phyloP scores from a whole-genome alignment of 2,888 invertebrate genomes.

The Elmis aenea region DNA sequence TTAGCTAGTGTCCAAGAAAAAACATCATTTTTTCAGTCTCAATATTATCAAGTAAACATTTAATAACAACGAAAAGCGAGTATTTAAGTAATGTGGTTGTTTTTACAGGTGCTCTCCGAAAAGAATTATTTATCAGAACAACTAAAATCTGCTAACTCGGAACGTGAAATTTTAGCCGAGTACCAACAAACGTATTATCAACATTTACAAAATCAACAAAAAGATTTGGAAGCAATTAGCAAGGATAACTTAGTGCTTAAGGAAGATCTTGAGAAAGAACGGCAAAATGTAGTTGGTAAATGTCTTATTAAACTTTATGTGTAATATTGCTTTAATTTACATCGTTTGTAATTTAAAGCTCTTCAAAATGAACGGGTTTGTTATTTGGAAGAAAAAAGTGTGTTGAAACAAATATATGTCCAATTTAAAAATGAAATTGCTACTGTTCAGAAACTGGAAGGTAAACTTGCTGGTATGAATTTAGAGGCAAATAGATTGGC shows the following conservation, averaged over 20 bases:
- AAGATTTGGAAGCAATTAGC: slow-evolving; percentile 29
- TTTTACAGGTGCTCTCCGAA: slow-evolving; percentile 23
- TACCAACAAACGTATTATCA: slow-evolving; percentile 28
- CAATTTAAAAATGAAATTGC: slow-evolving; percentile 36
- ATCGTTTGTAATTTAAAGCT: slow-evolving; percentile 23
- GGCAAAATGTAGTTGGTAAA: slow-evolving; percentile 31
- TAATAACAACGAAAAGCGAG: too few relatives aligned
- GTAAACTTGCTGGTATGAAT: slow-evolving; percentile 33
- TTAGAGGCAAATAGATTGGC: slow-evolving; percentile 39
- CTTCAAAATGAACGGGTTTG: slow-evolving; percentile 37
- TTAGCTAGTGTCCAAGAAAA: slow-evolving; percentile 35
- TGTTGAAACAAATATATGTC: slow-evolving; percentile 37
- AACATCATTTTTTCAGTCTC: slow-evolving; percentile 29
- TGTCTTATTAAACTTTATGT: background rate
- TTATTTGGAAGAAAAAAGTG: slow-evolving; percentile 39
- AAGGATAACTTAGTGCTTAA: slow-evolving; percentile 28
- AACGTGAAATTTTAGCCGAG: slow-evolving; percentile 21
- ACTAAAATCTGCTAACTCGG: slow-evolving; percentile 20
- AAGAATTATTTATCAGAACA: slow-evolving; percentile 25
- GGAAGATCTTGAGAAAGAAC: slow-evolving; percentile 33
- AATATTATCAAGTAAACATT: slow-evolving; percentile 30
- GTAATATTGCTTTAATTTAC: slow-evolving; percentile 1
- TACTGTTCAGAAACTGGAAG: slow-evolving; percentile 37
- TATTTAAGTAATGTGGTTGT: too few relatives aligned
- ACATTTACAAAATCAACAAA: slow-evolving; percentile 30